Evolutionary conservation across 2,113 vertebrate species (phyloP), one percentile per base, ranked within the genome.

Genomic region (Podarcis raffonei): DNA sequence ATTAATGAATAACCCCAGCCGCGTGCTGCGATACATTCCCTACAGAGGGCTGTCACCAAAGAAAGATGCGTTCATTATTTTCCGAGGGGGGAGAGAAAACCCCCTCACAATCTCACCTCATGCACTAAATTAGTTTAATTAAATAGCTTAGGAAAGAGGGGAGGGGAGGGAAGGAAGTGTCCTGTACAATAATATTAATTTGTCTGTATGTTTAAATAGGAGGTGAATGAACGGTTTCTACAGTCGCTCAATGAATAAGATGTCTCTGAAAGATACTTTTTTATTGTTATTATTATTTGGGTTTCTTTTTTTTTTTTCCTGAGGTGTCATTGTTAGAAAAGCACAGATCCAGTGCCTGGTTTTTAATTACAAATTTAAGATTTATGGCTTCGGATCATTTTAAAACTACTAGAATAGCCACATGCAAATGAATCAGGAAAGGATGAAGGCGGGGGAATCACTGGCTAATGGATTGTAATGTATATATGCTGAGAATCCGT

Each of bases 71-170:
- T 90, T 93, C 74, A 88, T 95, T 93, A 83, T 79, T 87, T 85
- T 90, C 92, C 79, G 85, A 89, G 88, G 82, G 88, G 89, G 90
- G 91, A 83, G 16, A 32, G 39, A 92, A 15, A 30, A n/a, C 16
- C 35, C 59, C 35, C 48, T 53, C 85, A 86, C 3, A 65, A 79
- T 91, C 86, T 95, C 91, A 95, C 87, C 78, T 95, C 93, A 95
- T 94, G 91, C 94, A 95, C 94, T 94, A 94, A 95, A 95, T 95
- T 92, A 94, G 87, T 93, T 95, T 93, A 93, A 93, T 88, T 90
- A 89, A 94, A 92, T 90, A 89, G 87, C 87, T 78, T 90, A 89
- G 88, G 89, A 75, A 84, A 53, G 48, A 53, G 86, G 85, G 80
- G 77, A 91, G 87, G 90, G 87, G 68, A 83, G 88, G 30, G 86